phyloP scores from a whole-genome alignment of 2,797 vertebrate species.

The Peromyscus aztecus region DNA sequence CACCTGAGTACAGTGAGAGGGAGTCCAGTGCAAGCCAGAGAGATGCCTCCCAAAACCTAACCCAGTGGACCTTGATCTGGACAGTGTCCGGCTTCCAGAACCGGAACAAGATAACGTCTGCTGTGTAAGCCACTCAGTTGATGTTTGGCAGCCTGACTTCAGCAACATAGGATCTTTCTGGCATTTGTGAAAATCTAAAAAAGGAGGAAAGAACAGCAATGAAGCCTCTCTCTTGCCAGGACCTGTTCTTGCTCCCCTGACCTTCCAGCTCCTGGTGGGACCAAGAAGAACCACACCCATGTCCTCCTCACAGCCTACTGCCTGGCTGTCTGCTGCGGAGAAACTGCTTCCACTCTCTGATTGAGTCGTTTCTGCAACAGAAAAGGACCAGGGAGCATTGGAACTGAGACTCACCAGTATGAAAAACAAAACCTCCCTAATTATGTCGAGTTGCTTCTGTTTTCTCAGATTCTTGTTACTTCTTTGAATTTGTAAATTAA shows the following conservation, averaged over 20 bases:
- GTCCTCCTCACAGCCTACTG: not conserved
- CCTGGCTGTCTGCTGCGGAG: not conserved
- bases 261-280: not conserved
- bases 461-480: constrained; percentile 34
- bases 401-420: not conserved
- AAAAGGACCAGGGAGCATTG: not conserved
- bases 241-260: not conserved
- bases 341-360: not conserved
- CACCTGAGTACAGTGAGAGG: not conserved
- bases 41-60: not conserved
- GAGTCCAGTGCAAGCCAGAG: not conserved
- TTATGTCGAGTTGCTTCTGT: not conserved
- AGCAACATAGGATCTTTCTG: not conserved
- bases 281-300: not conserved
- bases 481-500: constrained; percentile 31
- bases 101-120: not conserved
- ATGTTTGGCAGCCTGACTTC: not conserved
- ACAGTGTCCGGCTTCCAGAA: not conserved
- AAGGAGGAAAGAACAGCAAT: not conserved
- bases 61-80: not conserved
- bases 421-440: constrained; percentile 37
- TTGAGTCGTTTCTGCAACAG: not conserved
- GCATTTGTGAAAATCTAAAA: not conserved
- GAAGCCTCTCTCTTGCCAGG: not conserved
- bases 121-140: not conserved